Conservation (phyloP, 2,113 vertebrate genomes). For the Caracal caracal region DNA sequence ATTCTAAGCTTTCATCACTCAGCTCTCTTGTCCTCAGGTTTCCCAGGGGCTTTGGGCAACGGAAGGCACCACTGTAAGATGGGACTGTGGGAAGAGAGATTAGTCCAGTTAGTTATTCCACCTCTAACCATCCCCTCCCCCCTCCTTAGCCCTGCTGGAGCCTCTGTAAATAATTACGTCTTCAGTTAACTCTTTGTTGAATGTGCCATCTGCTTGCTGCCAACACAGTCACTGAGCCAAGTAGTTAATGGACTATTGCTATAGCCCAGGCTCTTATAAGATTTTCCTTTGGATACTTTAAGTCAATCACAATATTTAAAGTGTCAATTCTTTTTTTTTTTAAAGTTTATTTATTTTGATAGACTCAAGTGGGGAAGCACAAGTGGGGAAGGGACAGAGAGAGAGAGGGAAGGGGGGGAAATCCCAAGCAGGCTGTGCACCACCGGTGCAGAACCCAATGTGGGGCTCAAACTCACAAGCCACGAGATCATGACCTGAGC, state of each 20-base stretch:
- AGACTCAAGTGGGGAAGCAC: too few relatives aligned
- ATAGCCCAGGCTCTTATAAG: not conserved
- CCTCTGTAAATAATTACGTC: not conserved
- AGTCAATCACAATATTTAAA: constrained; percentile 34
- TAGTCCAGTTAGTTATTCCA: not conserved
- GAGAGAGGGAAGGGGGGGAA: too few relatives aligned
- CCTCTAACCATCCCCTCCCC: not conserved
- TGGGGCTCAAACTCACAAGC: too few relatives aligned
- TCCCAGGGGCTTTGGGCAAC: not conserved
- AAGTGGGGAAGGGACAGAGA: too few relatives aligned
- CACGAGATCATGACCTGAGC: too few relatives aligned
- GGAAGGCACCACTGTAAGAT: not conserved
- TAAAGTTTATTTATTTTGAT: too few relatives aligned
- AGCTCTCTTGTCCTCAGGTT: not conserved
- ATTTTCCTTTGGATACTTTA: not conserved
- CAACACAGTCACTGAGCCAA: not conserved
- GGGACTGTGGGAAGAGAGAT: not conserved
- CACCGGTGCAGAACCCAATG: too few relatives aligned
- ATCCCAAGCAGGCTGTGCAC: too few relatives aligned
- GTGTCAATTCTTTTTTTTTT: not conserved
- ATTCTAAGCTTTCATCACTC: not conserved
- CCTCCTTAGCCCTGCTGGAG: not conserved
- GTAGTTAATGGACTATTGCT: not conserved
- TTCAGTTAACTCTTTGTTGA: not conserved
- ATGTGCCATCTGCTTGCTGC: not conserved